Evolutionary conservation across 2,888 invertebrate genomes (phyloP), one percentile per base, ranked within the genome.

Genomic region (Lepidochrysops patricia): DNA sequence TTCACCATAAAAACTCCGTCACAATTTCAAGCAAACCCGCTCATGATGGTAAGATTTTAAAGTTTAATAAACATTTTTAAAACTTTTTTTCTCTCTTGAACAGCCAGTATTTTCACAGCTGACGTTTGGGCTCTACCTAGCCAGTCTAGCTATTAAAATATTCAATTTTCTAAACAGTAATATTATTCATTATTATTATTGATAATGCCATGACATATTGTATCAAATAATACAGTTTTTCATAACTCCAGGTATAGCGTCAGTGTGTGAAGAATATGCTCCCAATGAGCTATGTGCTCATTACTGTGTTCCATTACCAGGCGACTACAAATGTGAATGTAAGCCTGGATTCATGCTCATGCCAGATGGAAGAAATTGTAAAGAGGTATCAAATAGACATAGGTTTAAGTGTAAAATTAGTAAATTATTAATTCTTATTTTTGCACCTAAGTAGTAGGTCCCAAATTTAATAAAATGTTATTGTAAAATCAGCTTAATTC

Each of bases 271-370:
- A 61, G 83, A 85, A 0, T 76, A 80, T 37, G 87, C 89, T 0
- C 89, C 89, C 0, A 91, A 89, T 49, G 88, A 88, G 70, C 80
- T 94, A 12, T 96, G 96, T 75, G 93, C 94, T 0, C 95, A 96
- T 68, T 92, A 93, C 68, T 96, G 96, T 73, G 91, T 95, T 25
- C 93, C 95, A 1, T 90, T 92, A 0, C 92, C 91, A 0, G 93
- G 93, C 0, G 94, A 95, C 0, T 95, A 92, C 72, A 89, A 82
- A 64, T 95, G 95, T 71, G 91, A 91, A 66, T 95, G 95, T 72
- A 91, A 92, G 57, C 89, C 92, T 60, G 95, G 94, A 0, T 94
- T 89, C 68, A 90, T 87, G 70, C 84, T 95, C 2, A 91, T 92
- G 91, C 82, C 92, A 25, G 96, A 96, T 75, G 91, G 92, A 1